Conservation (phyloP, 2,888 invertebrate species). For the Lobophora halterata region DNA sequence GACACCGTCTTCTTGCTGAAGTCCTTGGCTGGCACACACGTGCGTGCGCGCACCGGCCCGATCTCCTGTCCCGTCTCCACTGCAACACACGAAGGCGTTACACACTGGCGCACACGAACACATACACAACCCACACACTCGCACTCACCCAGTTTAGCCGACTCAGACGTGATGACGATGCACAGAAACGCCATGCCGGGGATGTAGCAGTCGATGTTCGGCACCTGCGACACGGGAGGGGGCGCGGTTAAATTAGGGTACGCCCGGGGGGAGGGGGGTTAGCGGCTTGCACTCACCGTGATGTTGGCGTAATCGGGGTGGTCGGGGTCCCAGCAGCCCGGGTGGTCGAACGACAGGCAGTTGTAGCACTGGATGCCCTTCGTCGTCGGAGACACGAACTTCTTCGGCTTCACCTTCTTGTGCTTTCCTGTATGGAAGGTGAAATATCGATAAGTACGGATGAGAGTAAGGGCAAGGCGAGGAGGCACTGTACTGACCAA, state of each 20-base stretch:
- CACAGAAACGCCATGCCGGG: slow-evolving; percentile 74
- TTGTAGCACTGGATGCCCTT: slow-evolving; percentile 75
- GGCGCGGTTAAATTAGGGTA: background rate
- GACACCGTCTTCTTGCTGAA: slow-evolving; percentile 73
- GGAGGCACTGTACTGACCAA: slow-evolving; percentile 56
- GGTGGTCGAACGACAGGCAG: slow-evolving; percentile 73
- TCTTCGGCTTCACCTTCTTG: slow-evolving; percentile 67
- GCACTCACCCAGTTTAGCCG: slow-evolving; percentile 65
- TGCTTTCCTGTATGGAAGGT: slow-evolving; percentile 51
- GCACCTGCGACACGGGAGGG: slow-evolving; percentile 47
- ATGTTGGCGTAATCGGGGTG: slow-evolving; percentile 72
- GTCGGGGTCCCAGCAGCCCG: slow-evolving; percentile 76
- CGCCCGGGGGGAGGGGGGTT: background rate
- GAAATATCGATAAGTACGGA: background rate
- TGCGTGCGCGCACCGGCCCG: slow-evolving; percentile 71
- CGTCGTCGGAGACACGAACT: slow-evolving; percentile 60
- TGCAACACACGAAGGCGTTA: slow-evolving; percentile 34
- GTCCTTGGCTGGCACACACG: slow-evolving; percentile 72
- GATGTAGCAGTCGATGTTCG: slow-evolving; percentile 74
- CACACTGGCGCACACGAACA: slow-evolving; percentile 10
- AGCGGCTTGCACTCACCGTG: slow-evolving; percentile 48
- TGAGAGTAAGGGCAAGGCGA: background rate
- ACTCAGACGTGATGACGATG: slow-evolving; percentile 71
- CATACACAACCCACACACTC: background rate
- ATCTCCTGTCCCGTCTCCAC: slow-evolving; percentile 73